These are phyloP conservation scores for Eilema griseolum DNA, from an alignment of 2,888 invertebrate species.

Conservation along the genomic window DNA sequence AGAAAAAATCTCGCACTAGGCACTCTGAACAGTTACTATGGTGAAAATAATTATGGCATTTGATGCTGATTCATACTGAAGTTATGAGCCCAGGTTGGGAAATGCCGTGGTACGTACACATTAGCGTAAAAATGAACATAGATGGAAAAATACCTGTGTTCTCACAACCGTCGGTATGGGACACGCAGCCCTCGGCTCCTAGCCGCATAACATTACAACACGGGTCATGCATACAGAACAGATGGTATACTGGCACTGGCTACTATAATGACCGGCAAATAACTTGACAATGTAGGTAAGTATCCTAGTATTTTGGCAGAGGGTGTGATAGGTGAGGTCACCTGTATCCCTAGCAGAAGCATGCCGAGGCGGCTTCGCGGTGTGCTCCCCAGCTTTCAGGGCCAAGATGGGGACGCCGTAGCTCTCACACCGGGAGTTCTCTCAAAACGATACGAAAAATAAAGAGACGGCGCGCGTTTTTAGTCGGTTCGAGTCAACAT, in stretches of 20 bases:
- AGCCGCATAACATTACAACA: constrained; percentile 89
- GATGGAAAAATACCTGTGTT: constrained; percentile 92
- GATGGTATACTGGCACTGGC: constrained; percentile 66
- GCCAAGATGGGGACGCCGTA: too few relatives aligned
- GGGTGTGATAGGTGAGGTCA: too few relatives aligned
- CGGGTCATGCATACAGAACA: constrained; percentile 86
- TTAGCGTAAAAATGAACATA: constrained; percentile 15
- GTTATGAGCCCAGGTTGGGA: neutral
- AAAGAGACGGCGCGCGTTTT: too few relatives aligned
- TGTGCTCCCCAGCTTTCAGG: too few relatives aligned
- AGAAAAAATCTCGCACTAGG: too few relatives aligned
- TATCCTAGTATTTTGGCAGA: too few relatives aligned
- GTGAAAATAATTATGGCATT: neutral
- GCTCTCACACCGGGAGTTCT: too few relatives aligned
- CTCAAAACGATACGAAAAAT: too few relatives aligned
- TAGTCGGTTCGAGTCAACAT: too few relatives aligned
- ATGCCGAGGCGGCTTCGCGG: too few relatives aligned
- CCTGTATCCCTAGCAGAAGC: too few relatives aligned
- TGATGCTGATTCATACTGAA: neutral
- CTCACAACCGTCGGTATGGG: constrained; percentile 97
- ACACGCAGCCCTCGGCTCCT: constrained; percentile 96
- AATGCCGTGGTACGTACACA: neutral
- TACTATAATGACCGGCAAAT: constrained; percentile 54
- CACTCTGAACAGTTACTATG: too few relatives aligned
- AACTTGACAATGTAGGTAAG: neutral